These are phyloP conservation scores for Lepidotrigona ventralis DNA, from an alignment of 1,140 invertebrate genomes.

Conservation along the genomic window DNA sequence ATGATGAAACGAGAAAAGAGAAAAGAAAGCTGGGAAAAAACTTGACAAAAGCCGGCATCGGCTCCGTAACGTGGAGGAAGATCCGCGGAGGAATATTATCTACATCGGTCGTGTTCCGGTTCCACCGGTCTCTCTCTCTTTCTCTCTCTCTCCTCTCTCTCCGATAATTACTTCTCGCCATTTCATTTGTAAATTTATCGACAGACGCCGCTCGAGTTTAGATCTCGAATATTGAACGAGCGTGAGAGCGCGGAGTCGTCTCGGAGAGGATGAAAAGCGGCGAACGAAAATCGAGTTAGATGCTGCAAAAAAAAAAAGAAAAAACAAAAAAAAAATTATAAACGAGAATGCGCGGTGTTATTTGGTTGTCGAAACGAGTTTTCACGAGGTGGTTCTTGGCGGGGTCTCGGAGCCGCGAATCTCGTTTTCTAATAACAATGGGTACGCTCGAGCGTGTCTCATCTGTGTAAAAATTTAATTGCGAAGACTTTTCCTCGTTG, in stretches of 20 bases:
- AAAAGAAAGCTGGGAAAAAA: neutral
- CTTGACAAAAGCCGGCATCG: constrained; percentile 4
- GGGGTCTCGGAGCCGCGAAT: neutral
- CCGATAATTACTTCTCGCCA: neutral
- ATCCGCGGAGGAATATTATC: constrained; percentile 13
- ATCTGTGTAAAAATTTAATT: constrained; percentile 62
- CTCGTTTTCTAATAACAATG: constrained; percentile 12
- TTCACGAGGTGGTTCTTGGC: neutral
- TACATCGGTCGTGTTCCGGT: neutral
- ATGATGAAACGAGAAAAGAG: neutral
- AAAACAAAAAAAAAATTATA: neutral
- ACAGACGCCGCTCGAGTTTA: neutral
- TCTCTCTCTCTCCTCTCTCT: neutral
- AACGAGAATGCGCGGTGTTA: neutral
- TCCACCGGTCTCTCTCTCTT: too few relatives aligned
- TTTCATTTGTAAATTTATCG: neutral
- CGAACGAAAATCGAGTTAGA: neutral
- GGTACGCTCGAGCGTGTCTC: constrained; percentile 1
- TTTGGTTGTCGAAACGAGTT: neutral
- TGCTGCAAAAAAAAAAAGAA: fast-evolving
- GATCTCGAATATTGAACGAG: too few relatives aligned
- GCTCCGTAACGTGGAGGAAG: neutral
- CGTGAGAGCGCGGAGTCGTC: too few relatives aligned
- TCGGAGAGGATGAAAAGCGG: too few relatives aligned
- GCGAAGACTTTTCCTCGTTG: constrained; percentile 41